Conservation (phyloP, 1,140 invertebrate genomes). For the Maconellicoccus hirsutus region DNA sequence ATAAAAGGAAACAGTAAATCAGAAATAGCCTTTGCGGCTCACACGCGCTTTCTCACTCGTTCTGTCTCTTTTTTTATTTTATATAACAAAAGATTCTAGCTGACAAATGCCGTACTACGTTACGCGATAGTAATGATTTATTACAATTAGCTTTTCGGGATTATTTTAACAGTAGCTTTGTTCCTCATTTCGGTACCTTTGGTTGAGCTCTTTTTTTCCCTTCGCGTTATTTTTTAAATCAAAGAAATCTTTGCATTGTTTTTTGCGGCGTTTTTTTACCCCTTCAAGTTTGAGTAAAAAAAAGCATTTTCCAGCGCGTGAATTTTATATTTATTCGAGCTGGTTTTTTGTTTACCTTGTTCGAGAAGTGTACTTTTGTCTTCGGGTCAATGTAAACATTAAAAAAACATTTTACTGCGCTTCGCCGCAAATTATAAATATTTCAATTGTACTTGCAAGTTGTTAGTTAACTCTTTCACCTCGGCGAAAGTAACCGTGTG, state of each 20-base stretch:
- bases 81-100: constrained; percentile 4
- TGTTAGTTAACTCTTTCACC: too few species aligned
- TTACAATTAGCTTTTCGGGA: not conserved
- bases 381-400: not conserved
- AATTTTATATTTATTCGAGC: not conserved
- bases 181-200: constrained; percentile 8
- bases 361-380: not conserved
- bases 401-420: not conserved
- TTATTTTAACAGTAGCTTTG: not conserved
- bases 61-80: not conserved
- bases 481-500: too few species aligned
- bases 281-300: too few species aligned
- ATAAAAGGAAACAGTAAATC: constrained; percentile 9
- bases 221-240: not conserved
- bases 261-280: not conserved
- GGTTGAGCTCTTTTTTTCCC: not conserved
- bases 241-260: not conserved
- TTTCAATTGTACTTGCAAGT: too few species aligned
- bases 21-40: constrained; percentile 2
- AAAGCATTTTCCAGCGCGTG: not conserved
- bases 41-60: not conserved
- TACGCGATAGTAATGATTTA: not conserved
- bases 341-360: not conserved
- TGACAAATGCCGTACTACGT: not conserved
- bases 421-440: not conserved